Evolutionary conservation across 2,888 invertebrate species (phyloP).

Genomic region (Drosophila barbarae): DNA sequence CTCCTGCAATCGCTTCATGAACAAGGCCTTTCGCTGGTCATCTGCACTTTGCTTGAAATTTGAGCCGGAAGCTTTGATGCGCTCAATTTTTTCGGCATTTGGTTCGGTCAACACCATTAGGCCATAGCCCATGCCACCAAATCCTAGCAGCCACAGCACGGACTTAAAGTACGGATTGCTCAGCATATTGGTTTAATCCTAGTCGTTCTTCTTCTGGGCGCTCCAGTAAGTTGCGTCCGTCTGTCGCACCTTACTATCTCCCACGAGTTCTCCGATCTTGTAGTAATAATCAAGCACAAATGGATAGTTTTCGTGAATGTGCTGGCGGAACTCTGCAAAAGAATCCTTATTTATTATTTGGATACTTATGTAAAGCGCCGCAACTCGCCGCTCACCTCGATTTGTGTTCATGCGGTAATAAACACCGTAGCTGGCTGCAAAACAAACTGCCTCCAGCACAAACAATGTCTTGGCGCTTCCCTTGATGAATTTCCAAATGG

Average conservation of each 20-base stretch:
- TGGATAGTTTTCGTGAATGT: conserved; percentile 85
- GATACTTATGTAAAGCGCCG: conserved; percentile 51
- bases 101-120: conserved; percentile 82
- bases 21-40: conserved; percentile 71
- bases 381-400: conserved; percentile 82
- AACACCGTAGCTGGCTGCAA: conserved; percentile 83
- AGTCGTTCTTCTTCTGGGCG: conserved; percentile 60
- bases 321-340: conserved; percentile 85
- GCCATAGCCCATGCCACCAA: conserved; percentile 83
- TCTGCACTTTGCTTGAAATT: conserved; percentile 51
- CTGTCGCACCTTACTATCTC: conserved; percentile 80
- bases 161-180: conserved; percentile 79
- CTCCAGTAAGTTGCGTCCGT: conserved; percentile 82
- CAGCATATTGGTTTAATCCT: conserved; percentile 72
- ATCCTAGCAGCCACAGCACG: conserved; percentile 82
- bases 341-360: conserved; percentile 2
- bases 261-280: conserved; percentile 84
- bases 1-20: conserved; percentile 73
- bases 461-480: conserved; percentile 82
- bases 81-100: conserved; percentile 79
- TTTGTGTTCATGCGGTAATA: conserved; percentile 86
- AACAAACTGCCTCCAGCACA: conserved; percentile 82
- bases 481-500: conserved; percentile 81
- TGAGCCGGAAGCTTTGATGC: conserved; percentile 64
- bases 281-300: conserved; percentile 86